Base-by-base conservation (phyloP, 1,140 invertebrate genomes). In the Drosophila kurseongensis region DNA sequence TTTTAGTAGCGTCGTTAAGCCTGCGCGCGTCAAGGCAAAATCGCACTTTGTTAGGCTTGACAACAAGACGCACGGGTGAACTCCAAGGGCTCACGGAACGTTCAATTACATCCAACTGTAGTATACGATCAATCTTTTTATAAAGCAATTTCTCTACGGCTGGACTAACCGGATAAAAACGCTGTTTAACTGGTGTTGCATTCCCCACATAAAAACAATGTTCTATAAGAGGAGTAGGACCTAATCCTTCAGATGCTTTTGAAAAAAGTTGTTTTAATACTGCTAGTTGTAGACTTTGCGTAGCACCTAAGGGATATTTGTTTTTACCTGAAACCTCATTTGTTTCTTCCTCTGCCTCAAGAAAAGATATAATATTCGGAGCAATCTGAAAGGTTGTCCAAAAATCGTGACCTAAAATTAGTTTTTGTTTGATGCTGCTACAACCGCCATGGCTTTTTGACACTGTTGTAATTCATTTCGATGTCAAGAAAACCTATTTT, bases 351-450 rank as follows among this genome's bases (percentile, higher is more conserved):
- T 12, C 5, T 16, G 5, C 41, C 2, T 42, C 7, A 8, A 16
- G 7, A 3, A 14, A 35, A 4, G 32, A 52, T 16, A 67, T 68
- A 44, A 60, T 32, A 44, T 32, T 44, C 6, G 40, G 55, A 7
- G 55, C 55, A 16, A 44, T 13, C n/a, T 57, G 7, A 27, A 57
- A 57, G 13, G 14, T 12, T 7, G 23, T 42, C 55, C 27, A 51
- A 29, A 32, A 57, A 42, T 57, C 55, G 9, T 44, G 40, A 1
- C 27, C 55, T 44, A 57, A 27, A 44, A 58, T 58, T 4, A 45
- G n/a, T 23, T 12, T 48, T n/a, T 59, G 41, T 8, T 59, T 59
- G 3, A 47, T 35, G 16, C 12, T 32, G 10, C n/a, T 48, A 57
- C 10, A 57, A 57, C 16, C n/a, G 40, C 36, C 10, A 6, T 23